Base-by-base conservation (phyloP, 2,113 vertebrate species). In the Thamnophis sirtalis region DNA sequence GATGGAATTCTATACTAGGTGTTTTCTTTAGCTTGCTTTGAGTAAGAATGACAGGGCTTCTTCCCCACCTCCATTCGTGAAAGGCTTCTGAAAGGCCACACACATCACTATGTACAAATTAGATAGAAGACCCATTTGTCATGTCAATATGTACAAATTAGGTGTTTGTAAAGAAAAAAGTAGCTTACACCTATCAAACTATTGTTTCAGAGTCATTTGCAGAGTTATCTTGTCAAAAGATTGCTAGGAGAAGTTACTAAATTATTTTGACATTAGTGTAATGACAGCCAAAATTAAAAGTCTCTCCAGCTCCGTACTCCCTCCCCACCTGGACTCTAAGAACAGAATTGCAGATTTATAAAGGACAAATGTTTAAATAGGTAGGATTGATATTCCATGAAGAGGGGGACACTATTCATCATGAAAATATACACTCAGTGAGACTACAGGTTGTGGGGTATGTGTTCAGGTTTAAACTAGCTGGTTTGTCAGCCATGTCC, bases 141-240 rank as follows among this genome's bases (percentile, higher is more conserved):
- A 73, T 73, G n/a, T 33, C 68, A 73, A 19, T 73, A 95, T 93
- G 91, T 60, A 88, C 28, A 94, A 94, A 93, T 94, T 92, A 93
- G 38, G 60, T 54, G 9, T 33, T 68, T 73, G 43, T 48, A 56
- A 68, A 89, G 48, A 48, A 63, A n/a, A 68, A 49, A 89, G n/a
- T 49, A 21, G 1, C 88, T 6, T 63, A 51, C 48, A 89, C 26
- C 43, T 48, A 55, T 58, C 48, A 50, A 63, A 89, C 17, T 89
- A n/a, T 49, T 89, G 13, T 48, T 89, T 50, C 9, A 48, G 13
- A 68, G 2, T 55, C 86, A 38, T 88, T 21, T 38, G n/a, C 86
- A 88, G 53, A 56, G 7, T 24, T 26, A 24, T 56, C 33, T 43
- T 58, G 87, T 88, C 54, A 88, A 88, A 88, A 43, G 9, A 38